Evolutionary conservation across 2,113 vertebrate genomes (phyloP), one percentile per base, ranked within the genome.

Genomic region (Cairina moschata): DNA sequence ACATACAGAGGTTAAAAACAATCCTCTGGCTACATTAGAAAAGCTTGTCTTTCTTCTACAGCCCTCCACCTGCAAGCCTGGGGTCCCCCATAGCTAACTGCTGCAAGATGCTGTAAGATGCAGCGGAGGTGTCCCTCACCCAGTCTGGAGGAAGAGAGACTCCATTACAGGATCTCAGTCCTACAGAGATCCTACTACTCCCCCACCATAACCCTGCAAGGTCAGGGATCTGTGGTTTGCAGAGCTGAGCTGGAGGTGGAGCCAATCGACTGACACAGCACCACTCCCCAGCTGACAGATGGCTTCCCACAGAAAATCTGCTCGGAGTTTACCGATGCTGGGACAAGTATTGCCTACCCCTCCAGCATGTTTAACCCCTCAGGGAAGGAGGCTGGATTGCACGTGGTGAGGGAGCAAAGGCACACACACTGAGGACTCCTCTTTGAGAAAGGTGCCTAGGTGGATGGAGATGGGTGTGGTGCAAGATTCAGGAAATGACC

Each of bases 251-350:
- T 84, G 90, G 93, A 84, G 94, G 68, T 94, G 91, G 91, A 97
- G 86, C 71, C 13, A 17, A 92, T 93, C 95, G 90, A 95, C 94
- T 82, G 96, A 96, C 90, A 96, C 71, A 95, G 93, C 58, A 86
- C 62, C 62, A 42, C 75, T 90, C 83, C 85, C 87, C 68, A 93
- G 79, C 73, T 80, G 83, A 97, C 96, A 97, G 93, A 97, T 95
- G 88, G 92, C 84, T 92, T 94, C 91, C 94, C 80, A 95, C 96
- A 97, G 76, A 96, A 97, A 97, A 96, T 95, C 95, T 97, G 95
- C 94, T 97, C 81, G 0, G 2, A 91, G 60, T 74, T 95, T 79
- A 89, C 58, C 2, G 0, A 31, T 87, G 74, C 79, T 90, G 89
- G 79, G 86, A 94, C 79, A 87, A 92, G 60, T 17, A 94, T 86